These are phyloP conservation scores for Neosilurus hyrtlii DNA, from an alignment of 2,797 vertebrate species.

Conservation along the genomic window DNA sequence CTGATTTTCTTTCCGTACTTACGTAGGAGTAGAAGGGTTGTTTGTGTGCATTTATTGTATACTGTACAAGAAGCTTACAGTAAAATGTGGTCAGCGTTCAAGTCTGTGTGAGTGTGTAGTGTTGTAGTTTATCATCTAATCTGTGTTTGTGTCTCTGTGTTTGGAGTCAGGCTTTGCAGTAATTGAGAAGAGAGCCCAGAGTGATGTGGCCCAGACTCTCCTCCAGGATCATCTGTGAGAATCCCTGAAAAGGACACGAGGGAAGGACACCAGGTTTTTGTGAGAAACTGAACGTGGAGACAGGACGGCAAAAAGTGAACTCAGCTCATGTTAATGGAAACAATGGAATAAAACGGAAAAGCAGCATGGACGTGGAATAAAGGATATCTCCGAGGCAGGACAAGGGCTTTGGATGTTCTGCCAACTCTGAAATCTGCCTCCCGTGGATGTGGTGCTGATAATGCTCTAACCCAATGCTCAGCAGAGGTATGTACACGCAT, in stretches of 20 bases:
- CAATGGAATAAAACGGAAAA: slow-evolving; percentile 57
- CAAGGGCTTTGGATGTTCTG: slow-evolving; percentile 57
- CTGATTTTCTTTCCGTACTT: slow-evolving; percentile 11
- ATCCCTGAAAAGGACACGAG: slow-evolving; percentile 42
- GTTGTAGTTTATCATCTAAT: slow-evolving; percentile 21
- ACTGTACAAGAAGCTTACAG: not conserved
- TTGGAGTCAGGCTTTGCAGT: slow-evolving; percentile 36
- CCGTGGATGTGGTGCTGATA: slow-evolving; percentile 56
- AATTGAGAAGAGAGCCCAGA: slow-evolving; percentile 30
- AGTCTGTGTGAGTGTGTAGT: slow-evolving; percentile 7
- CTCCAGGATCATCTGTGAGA: slow-evolving; percentile 46
- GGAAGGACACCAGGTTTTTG: slow-evolving; percentile 33
- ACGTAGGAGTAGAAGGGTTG: slow-evolving; percentile 1
- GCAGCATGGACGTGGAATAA: slow-evolving; percentile 59
- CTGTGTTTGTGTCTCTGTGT: slow-evolving; percentile 29
- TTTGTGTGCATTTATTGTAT: not conserved
- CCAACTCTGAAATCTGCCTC: slow-evolving; percentile 55
- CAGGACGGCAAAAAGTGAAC: slow-evolving; percentile 29
- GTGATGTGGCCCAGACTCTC: slow-evolving; percentile 42
- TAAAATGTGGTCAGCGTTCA: not conserved
- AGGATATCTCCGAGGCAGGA: slow-evolving; percentile 56
- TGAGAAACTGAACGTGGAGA: slow-evolving; percentile 36
- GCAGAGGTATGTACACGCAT: slow-evolving; percentile 58
- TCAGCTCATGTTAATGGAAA: slow-evolving; percentile 32
- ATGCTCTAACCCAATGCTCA: slow-evolving; percentile 63